Conservation (phyloP, 2,888 invertebrate species). For the Spatulosminthurus flaviceps region DNA sequence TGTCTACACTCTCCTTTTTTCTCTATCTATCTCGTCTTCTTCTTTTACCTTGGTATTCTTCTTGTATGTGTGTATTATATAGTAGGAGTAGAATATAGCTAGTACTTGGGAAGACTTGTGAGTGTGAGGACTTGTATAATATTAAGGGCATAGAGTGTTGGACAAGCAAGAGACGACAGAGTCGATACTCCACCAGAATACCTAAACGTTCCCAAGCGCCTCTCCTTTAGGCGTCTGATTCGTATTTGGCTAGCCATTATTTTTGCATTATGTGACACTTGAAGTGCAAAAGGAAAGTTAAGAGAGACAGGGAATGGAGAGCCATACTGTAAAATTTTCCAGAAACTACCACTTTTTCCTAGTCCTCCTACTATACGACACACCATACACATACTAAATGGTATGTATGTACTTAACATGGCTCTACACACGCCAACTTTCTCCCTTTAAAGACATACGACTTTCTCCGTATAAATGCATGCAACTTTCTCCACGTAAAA, state of each 20-base stretch:
- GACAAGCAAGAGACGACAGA: slow-evolving; percentile 27
- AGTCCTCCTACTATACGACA: no score
- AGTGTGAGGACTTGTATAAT: slow-evolving; percentile 11
- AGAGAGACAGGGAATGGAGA: slow-evolving; percentile 31
- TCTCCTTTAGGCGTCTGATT: slow-evolving; percentile 28
- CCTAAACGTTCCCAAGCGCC: slow-evolving; percentile 27
- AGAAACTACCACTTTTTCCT: not conserved
- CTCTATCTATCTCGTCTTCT: not conserved
- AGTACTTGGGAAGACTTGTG: not conserved
- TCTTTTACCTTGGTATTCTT: no score
- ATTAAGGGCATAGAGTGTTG: slow-evolving; percentile 1
- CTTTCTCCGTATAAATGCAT: no score
- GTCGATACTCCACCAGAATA: slow-evolving; percentile 40
- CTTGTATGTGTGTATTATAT: not conserved
- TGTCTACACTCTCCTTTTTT: not conserved
- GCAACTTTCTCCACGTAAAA: no score
- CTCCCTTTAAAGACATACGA: no score
- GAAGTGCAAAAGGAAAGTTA: slow-evolving; percentile 37
- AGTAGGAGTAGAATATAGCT: not conserved
- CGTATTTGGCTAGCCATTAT: slow-evolving; percentile 42
- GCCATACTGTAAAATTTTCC: not conserved
- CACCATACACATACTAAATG: no score
- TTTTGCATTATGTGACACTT: slow-evolving; percentile 47
- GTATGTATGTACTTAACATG: no score
- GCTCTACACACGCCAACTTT: no score